These are phyloP conservation scores for Chelon labrosus DNA, from an alignment of 2,797 vertebrate species.

Conservation along the genomic window DNA sequence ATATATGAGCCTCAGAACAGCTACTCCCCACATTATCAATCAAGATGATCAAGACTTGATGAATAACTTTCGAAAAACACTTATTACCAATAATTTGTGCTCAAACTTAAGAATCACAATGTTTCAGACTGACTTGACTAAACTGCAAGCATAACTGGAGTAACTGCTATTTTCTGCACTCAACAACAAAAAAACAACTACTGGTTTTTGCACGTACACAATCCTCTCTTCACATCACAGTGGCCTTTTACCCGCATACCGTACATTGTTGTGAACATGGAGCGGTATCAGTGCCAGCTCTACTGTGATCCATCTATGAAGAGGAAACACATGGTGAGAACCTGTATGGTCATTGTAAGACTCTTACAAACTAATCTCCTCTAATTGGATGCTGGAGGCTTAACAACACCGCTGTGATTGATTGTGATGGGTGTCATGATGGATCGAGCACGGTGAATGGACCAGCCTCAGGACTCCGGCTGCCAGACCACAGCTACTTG, in stretches of 20 bases:
- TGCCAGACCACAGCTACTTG: neutral
- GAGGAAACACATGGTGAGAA: slow-evolving; percentile 66
- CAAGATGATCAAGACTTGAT: no score
- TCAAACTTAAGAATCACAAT: no score
- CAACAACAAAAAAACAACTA: neutral
- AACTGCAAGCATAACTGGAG: neutral
- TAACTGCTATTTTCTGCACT: neutral
- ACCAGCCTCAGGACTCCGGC: slow-evolving; percentile 11
- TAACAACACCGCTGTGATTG: slow-evolving; percentile 62
- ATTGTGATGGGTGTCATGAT: slow-evolving; percentile 59
- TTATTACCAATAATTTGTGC: no score
- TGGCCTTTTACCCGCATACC: neutral
- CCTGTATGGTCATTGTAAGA: slow-evolving; percentile 69
- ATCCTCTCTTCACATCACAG: slow-evolving; percentile 8
- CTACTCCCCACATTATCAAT: no score
- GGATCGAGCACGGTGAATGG: slow-evolving; percentile 52
- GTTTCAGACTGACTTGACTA: no score
- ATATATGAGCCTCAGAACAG: no score
- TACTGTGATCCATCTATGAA: slow-evolving; percentile 35
- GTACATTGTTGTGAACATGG: slow-evolving; percentile 5
- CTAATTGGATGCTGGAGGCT: slow-evolving; percentile 79
- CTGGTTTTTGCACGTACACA: neutral
- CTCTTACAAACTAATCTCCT: slow-evolving; percentile 82
- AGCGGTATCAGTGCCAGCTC: slow-evolving; percentile 14
- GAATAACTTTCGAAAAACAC: no score